Conservation (phyloP, 1,140 invertebrate species). For the Sweltsa coloradensis region DNA sequence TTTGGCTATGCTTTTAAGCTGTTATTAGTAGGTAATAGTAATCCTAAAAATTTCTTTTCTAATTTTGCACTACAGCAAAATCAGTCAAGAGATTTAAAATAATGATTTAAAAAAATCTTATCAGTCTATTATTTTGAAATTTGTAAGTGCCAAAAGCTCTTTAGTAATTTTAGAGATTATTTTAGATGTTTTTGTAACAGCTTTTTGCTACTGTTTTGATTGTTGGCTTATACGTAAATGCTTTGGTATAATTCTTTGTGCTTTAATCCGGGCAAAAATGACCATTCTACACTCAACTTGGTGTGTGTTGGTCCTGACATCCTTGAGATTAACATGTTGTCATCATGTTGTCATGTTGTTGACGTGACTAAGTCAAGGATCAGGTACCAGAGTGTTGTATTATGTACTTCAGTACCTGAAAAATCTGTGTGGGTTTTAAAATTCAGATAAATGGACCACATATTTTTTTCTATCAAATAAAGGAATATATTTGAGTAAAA, state of each 20-base stretch:
- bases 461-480: slow-evolving; percentile 6
- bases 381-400: neutral
- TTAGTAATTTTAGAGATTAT: neutral
- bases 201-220: neutral
- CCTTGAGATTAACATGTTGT: too few species aligned
- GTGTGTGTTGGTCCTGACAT: neutral
- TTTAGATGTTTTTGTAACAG: neutral
- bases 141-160: slow-evolving; percentile 2
- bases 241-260: neutral
- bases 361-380: neutral
- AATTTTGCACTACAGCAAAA: too few species aligned
- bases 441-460: slow-evolving; percentile 5
- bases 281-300: neutral
- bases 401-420: slow-evolving; percentile 9
- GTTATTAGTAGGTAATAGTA: too few species aligned
- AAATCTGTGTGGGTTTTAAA: slow-evolving; percentile 5
- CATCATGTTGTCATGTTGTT: neutral
- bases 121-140: too few species aligned
- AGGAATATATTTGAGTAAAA: too few species aligned
- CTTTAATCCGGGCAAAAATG: neutral
- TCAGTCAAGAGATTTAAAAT: too few species aligned
- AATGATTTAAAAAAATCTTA: too few species aligned
- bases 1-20: too few species aligned
- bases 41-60: too few species aligned
- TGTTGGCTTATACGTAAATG: neutral